Evolutionary conservation across 2,797 vertebrate species (phyloP).

Genomic region (Acipenser ruthenus): DNA sequence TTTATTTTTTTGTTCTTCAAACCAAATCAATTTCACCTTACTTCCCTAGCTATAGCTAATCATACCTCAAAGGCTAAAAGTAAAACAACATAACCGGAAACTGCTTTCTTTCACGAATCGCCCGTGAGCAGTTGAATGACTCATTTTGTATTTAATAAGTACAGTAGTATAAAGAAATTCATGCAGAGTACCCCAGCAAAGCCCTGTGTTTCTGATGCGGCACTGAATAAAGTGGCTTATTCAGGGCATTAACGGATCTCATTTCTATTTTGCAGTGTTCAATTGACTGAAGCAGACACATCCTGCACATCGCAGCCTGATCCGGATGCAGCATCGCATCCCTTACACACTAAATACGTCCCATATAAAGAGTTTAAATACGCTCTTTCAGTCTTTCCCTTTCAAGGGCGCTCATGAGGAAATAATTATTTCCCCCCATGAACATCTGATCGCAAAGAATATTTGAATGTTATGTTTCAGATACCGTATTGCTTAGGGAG

Average conservation of each 20-base stretch:
- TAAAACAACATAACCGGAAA: no score
- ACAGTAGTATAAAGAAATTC: constrained; percentile 14
- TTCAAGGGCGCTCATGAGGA: constrained; percentile 44
- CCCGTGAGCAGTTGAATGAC: constrained; percentile 18
- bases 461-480: constrained; percentile 38
- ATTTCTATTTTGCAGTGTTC: constrained; percentile 46
- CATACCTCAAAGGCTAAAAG: no score
- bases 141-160: constrained; percentile 29
- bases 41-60: no score
- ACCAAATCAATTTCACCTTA: no score
- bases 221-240: constrained; percentile 57
- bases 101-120: no score
- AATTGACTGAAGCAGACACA: constrained; percentile 54
- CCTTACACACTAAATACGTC: constrained; percentile 27
- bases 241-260: constrained; percentile 54
- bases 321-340: constrained; percentile 50
- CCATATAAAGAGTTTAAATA: constrained; percentile 26
- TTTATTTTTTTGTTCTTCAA: no score
- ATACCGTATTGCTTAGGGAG: constrained; percentile 17
- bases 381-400: constrained; percentile 26
- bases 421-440: constrained; percentile 39
- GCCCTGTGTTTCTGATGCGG: constrained; percentile 41
- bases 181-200: constrained; percentile 34
- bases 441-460: constrained; percentile 54
- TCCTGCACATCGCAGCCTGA: constrained; percentile 43